phyloP scores from a whole-genome alignment of 2,888 invertebrate species.

The Seira ritae region DNA sequence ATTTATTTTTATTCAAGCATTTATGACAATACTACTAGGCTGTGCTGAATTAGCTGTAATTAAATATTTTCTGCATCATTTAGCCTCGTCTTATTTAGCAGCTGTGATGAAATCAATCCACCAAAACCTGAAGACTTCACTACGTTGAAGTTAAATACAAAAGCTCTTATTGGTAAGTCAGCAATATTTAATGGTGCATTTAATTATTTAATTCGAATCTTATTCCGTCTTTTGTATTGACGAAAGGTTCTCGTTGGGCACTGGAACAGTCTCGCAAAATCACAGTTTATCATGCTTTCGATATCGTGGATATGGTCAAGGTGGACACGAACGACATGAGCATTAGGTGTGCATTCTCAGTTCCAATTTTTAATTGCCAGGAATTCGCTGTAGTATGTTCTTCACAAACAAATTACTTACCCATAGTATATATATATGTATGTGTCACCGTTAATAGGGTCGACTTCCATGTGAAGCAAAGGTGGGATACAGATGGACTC shows the following conservation, averaged over 20 bases:
- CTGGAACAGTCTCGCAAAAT: conserved; percentile 80
- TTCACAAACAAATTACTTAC: not conserved
- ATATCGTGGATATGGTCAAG: conserved; percentile 90
- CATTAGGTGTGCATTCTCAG: conserved; percentile 83
- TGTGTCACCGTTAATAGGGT: conserved; percentile 81
- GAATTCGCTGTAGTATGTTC: not conserved
- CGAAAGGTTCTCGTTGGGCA: conserved; percentile 60
- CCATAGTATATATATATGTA: not conserved
- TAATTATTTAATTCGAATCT: not conserved
- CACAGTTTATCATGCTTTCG: conserved; percentile 87
- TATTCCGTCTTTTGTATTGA: too few species aligned
- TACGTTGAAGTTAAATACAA: conserved; percentile 26
- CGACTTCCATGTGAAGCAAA: conserved; percentile 89
- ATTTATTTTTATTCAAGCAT: too few species aligned
- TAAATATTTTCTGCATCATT: too few species aligned
- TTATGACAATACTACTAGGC: too few species aligned
- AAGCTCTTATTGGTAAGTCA: conserved; percentile 31
- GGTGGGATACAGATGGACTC: conserved; percentile 86
- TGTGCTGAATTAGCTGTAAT: too few species aligned
- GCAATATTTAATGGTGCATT: not conserved
- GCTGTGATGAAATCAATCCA: too few species aligned
- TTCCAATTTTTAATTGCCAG: not conserved
- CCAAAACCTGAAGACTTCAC: too few species aligned
- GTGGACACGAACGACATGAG: conserved; percentile 94
- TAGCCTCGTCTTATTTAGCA: too few species aligned